Evolutionary conservation across 2,888 invertebrate genomes (phyloP).

Genomic region (Orthosia gracilis): DNA sequence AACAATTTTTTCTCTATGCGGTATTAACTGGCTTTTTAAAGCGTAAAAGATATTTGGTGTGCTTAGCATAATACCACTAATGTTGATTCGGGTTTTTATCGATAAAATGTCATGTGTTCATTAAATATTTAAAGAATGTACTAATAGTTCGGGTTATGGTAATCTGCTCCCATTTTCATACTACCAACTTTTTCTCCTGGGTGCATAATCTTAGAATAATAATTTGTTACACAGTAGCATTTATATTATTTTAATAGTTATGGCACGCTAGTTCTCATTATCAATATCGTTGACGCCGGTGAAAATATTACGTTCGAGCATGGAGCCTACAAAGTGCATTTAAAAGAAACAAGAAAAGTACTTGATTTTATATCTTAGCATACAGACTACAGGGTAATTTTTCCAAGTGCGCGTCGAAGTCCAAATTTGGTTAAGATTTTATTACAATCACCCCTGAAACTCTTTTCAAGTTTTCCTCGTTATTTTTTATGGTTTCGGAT

Average conservation of each 20-base stretch:
- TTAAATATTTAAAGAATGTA: constrained; percentile 50
- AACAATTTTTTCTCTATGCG: constrained; percentile 12
- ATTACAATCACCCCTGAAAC: neutral
- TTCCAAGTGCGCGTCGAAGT: neutral
- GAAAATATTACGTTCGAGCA: neutral
- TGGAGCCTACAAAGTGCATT: neutral
- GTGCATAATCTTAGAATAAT: constrained; percentile 31
- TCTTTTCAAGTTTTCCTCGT: no score
- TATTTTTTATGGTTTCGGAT: neutral
- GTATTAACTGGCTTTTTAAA: constrained; percentile 6
- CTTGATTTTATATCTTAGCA: neutral
- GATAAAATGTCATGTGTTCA: constrained; percentile 38
- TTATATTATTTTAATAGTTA: constrained; percentile 25
- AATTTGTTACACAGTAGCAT: constrained; percentile 29
- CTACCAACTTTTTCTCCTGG: constrained; percentile 48
- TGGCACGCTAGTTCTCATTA: constrained; percentile 19
- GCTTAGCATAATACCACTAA: constrained; percentile 18
- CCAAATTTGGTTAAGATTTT: neutral
- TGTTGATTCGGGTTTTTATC: constrained; percentile 27
- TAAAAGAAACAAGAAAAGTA: neutral
- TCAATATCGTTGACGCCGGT: constrained; percentile 1
- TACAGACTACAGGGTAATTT: neutral
- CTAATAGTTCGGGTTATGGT: constrained; percentile 60
- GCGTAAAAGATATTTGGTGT: constrained; percentile 3
- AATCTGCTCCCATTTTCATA: constrained; percentile 52